Conservation (phyloP, 1,140 invertebrate genomes). For the Berghia stephanieae region DNA sequence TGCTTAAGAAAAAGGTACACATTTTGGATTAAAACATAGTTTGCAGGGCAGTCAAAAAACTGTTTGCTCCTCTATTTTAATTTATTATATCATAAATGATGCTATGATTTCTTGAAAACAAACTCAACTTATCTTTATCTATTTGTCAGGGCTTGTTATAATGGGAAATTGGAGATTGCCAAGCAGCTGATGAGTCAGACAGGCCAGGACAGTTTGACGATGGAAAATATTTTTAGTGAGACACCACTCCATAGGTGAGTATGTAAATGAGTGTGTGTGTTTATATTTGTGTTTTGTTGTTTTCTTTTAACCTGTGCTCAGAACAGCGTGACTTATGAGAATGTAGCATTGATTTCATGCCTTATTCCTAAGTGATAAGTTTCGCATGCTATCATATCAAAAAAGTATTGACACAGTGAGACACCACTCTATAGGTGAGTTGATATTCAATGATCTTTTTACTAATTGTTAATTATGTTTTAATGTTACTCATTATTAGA, state of each 20-base stretch:
- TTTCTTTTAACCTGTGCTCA: background rate
- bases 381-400: too few species aligned
- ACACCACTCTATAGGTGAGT: too few species aligned
- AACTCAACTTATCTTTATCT: background rate
- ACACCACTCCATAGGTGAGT: conserved; percentile 65
- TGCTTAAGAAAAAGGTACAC: too few species aligned
- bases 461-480: too few species aligned
- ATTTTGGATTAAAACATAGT: too few species aligned
- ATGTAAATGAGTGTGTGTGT: background rate
- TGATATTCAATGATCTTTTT: too few species aligned
- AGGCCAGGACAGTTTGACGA: conserved; percentile 60
- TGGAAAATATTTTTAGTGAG: conserved; percentile 69
- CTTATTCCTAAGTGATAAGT: too few species aligned
- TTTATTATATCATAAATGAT: background rate
- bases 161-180: conserved; percentile 66
- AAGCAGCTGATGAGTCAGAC: conserved; percentile 65
- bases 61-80: background rate
- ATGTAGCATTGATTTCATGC: too few species aligned
- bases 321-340: too few species aligned
- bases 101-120: background rate
- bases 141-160: conserved; percentile 66
- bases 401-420: too few species aligned
- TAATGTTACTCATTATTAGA: too few species aligned
- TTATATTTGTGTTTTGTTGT: background rate
- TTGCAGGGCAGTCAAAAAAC: too few species aligned